Evolutionary conservation across 1,140 invertebrate species (phyloP).

Genomic region (Magallana angulata): DNA sequence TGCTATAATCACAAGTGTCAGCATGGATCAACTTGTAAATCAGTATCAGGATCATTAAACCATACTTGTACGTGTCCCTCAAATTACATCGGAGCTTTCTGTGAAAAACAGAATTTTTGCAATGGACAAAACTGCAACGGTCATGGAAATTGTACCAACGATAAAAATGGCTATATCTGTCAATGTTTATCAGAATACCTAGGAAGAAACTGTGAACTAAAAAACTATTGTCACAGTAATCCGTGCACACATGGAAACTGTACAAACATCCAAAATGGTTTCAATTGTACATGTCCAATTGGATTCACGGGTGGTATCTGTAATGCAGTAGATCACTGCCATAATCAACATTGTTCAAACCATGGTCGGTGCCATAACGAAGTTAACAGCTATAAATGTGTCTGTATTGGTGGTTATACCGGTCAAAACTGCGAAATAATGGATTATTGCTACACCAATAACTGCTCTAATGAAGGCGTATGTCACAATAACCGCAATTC

Average conservation of each 20-base stretch:
- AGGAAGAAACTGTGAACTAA: neutral
- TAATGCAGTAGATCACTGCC: neutral
- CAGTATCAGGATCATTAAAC: too few relatives aligned
- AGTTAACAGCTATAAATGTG: neutral
- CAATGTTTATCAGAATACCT: neutral
- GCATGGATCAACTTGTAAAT: too few relatives aligned
- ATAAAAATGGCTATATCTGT: neutral
- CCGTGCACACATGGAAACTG: neutral
- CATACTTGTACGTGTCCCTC: too few relatives aligned
- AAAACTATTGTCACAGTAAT: neutral
- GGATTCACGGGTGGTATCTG: neutral
- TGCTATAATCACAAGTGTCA: too few relatives aligned
- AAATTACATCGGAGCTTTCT: neutral
- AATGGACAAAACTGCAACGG: neutral
- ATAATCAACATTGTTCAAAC: neutral
- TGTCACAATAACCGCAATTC: neutral
- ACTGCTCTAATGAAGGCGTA: neutral
- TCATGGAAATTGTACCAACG: neutral
- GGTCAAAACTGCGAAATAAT: constrained; percentile 10
- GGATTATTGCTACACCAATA: neutral
- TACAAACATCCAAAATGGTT: neutral
- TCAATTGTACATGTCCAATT: neutral
- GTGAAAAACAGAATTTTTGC: neutral
- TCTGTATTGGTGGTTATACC: neutral
- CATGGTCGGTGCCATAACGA: neutral